Conservation (phyloP, 2,113 vertebrate genomes). For the Oreochromis niloticus region DNA sequence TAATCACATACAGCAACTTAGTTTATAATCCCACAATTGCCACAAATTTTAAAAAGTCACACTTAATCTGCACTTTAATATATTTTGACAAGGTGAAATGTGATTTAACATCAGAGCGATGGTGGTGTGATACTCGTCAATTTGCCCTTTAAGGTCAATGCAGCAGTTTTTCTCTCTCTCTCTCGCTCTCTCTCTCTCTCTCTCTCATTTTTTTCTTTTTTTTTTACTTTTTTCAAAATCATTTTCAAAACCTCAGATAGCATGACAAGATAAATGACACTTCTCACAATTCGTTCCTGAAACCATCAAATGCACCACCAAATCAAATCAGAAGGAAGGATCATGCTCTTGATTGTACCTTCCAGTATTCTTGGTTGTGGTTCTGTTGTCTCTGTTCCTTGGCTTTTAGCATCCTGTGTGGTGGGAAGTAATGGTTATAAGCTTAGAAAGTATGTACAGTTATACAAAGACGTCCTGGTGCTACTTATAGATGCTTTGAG, state of each 20-base stretch:
- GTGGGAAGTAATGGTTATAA: neutral
- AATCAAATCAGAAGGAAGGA: neutral
- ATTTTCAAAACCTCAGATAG: neutral
- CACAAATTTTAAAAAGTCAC: neutral
- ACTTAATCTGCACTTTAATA: neutral
- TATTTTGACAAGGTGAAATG: conserved; percentile 47
- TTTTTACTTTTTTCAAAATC: neutral
- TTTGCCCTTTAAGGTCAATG: neutral
- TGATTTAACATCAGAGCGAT: neutral
- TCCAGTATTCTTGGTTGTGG: conserved; percentile 34
- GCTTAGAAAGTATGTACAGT: neutral
- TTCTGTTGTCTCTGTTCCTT: conserved; percentile 25
- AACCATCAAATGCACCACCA: neutral
- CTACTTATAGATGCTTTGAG: neutral
- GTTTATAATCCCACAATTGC: neutral
- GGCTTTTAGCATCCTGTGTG: conserved; percentile 52
- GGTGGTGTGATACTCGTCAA: neutral
- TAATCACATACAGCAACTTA: neutral
- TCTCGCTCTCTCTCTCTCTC: neutral
- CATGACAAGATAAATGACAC: neutral
- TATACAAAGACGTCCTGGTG: neutral
- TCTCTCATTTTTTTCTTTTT: neutral
- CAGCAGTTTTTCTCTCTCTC: neutral
- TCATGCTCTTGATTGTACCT: conserved; percentile 43
- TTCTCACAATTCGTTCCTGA: neutral